phyloP scores from a whole-genome alignment of 2,888 invertebrate species.

The Agrochola circellaris region DNA sequence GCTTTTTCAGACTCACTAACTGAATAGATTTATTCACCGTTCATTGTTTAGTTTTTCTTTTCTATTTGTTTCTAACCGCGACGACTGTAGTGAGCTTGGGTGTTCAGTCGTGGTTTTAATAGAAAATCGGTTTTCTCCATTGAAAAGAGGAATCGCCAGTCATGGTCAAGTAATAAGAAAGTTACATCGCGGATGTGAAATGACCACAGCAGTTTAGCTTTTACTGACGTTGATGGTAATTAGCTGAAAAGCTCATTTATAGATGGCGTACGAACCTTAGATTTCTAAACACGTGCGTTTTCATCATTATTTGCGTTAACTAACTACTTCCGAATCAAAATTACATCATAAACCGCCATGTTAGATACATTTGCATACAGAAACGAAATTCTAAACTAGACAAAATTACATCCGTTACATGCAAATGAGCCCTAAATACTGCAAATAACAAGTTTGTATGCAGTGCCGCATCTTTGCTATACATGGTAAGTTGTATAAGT shows the following conservation, averaged over 20 bases:
- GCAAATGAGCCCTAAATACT: constrained; percentile 50
- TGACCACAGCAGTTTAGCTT: not conserved
- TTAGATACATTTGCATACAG: constrained; percentile 36
- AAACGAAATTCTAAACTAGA: constrained; percentile 30
- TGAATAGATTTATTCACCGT: constrained; percentile 35
- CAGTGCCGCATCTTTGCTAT: constrained; percentile 46
- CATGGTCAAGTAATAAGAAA: constrained; percentile 57
- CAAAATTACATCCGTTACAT: constrained; percentile 45
- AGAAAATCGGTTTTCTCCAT: constrained; percentile 60
- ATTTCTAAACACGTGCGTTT: not conserved
- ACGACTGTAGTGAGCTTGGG: constrained; percentile 21
- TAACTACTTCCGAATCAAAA: constrained; percentile 28
- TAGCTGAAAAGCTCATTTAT: constrained; percentile 7
- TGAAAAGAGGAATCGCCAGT: constrained; percentile 52
- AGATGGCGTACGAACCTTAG: not conserved
- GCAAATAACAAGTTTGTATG: constrained; percentile 55
- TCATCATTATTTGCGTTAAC: constrained; percentile 7
- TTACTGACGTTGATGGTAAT: not conserved
- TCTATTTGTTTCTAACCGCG: constrained; percentile 25
- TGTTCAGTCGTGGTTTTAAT: constrained; percentile 39
- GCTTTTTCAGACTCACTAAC: constrained; percentile 29
- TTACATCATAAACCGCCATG: constrained; percentile 32
- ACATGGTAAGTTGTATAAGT: constrained; percentile 62
- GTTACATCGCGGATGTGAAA: constrained; percentile 26
- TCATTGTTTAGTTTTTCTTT: constrained; percentile 49